These are phyloP conservation scores for Hyposoter didymator DNA, from an alignment of 2,888 invertebrate species.

Conservation along the genomic window DNA sequence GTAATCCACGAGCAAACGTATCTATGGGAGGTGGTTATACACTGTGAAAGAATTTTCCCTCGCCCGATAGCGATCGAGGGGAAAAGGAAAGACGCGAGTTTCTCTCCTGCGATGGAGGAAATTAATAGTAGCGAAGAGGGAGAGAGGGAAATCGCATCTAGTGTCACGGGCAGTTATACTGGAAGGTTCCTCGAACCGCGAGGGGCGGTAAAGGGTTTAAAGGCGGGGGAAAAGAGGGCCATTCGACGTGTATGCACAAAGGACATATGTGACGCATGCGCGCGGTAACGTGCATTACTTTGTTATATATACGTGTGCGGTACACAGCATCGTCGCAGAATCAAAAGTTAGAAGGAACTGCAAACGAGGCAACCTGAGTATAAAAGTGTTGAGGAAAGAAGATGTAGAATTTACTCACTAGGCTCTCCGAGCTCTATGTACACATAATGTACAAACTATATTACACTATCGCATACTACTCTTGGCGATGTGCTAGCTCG, in stretches of 20 bases:
- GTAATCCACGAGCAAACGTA: neutral
- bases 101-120: conserved; percentile 27
- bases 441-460: conserved; percentile 33
- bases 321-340: conserved; percentile 42
- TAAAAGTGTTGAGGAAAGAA: conserved; percentile 41
- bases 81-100: conserved; percentile 8
- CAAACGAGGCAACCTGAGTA: conserved; percentile 19
- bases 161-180: neutral
- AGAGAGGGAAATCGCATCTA: neutral
- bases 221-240: conserved; percentile 28
- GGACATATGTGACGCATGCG: conserved; percentile 66
- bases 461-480: conserved; percentile 37
- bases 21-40: conserved; percentile 1
- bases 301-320: neutral
- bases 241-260: conserved; percentile 1
- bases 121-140: conserved; percentile 26
- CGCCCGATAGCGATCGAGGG: conserved; percentile 33
- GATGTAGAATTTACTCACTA: conserved; percentile 42
- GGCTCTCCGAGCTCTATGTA: conserved; percentile 33
- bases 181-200: conserved; percentile 20
- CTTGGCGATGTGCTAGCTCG: conserved; percentile 43
- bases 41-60: conserved; percentile 31
- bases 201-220: conserved; percentile 15
- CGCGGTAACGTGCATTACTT: conserved; percentile 52
- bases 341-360: conserved; percentile 49